phyloP scores from a whole-genome alignment of 1,140 invertebrate genomes.

The Drosophila kikkawai region DNA sequence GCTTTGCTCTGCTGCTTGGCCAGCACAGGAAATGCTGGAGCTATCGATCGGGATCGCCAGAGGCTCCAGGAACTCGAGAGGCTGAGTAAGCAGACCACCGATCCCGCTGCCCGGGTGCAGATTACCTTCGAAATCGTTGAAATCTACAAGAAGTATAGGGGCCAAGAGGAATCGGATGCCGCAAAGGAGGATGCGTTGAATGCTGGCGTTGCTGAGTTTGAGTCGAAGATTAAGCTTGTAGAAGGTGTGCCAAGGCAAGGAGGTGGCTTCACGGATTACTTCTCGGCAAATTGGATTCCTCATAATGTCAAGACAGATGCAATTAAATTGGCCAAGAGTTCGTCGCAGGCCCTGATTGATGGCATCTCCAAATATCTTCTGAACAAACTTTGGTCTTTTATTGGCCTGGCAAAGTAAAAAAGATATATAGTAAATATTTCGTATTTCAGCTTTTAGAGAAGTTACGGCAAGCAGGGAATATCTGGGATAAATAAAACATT shows the following conservation, averaged over 20 bases:
- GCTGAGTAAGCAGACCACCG: not conserved
- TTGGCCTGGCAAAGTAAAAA: not conserved
- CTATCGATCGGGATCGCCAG: not conserved
- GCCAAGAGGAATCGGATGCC: not conserved
- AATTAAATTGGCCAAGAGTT: not conserved
- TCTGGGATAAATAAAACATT: not conserved
- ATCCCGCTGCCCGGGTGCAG: not conserved
- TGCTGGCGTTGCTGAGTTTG: not conserved
- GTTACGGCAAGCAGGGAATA: not conserved
- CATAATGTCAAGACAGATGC: not conserved
- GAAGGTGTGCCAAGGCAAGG: slow-evolving; percentile 1
- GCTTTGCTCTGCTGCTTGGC: not conserved
- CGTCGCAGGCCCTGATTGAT: not conserved
- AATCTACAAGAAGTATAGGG: slow-evolving; percentile 1
- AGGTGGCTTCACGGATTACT: not conserved
- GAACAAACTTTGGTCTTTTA: not conserved
- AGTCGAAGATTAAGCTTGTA: not conserved
- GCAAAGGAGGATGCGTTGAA: not conserved
- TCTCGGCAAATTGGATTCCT: not conserved
- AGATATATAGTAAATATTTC: not conserved
- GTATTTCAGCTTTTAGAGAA: not conserved
- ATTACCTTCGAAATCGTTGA: not conserved
- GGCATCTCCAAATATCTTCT: not conserved
- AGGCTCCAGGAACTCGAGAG: not conserved
- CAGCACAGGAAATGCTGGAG: not conserved